These are phyloP conservation scores for Syrrhaptes paradoxus DNA, from an alignment of 2,113 vertebrate species.

Conservation along the genomic window DNA sequence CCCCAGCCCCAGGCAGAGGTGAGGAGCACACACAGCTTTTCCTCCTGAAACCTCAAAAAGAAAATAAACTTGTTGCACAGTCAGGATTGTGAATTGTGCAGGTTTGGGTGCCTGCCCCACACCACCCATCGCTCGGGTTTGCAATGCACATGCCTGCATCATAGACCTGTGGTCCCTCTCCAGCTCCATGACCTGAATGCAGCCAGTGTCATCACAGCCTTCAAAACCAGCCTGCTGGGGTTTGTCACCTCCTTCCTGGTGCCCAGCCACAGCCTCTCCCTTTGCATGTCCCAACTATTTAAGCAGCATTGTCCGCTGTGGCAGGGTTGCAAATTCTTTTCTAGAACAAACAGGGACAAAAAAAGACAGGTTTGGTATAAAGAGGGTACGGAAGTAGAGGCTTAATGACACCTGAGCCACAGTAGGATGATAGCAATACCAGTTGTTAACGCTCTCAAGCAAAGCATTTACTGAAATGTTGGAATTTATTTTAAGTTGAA, in stretches of 20 bases:
- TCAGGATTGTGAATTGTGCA: accelerated
- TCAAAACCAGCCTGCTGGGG: not conserved
- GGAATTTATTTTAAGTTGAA: not conserved
- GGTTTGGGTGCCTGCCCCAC: accelerated
- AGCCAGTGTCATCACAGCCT: accelerated
- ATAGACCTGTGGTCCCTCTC: not conserved
- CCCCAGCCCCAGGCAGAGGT: not conserved
- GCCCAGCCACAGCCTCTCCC: not conserved
- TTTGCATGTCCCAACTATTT: not conserved
- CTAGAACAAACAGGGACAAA: not conserved
- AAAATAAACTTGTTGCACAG: too few relatives aligned
- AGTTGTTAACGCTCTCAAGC: not conserved
- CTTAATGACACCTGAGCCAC: not conserved
- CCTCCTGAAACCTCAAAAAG: not conserved
- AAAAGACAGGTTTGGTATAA: not conserved
- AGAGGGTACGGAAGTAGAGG: not conserved
- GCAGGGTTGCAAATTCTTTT: not conserved
- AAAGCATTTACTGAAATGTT: not conserved
- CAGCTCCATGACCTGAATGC: not conserved
- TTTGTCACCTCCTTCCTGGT: not conserved
- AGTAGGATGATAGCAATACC: not conserved
- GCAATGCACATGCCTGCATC: accelerated
- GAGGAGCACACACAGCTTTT: not conserved
- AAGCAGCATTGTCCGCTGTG: not conserved
- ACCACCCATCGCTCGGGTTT: not conserved